Evolutionary conservation across 2,113 vertebrate genomes (phyloP), one percentile per base, ranked within the genome.

Genomic region (Euleptes europaea): DNA sequence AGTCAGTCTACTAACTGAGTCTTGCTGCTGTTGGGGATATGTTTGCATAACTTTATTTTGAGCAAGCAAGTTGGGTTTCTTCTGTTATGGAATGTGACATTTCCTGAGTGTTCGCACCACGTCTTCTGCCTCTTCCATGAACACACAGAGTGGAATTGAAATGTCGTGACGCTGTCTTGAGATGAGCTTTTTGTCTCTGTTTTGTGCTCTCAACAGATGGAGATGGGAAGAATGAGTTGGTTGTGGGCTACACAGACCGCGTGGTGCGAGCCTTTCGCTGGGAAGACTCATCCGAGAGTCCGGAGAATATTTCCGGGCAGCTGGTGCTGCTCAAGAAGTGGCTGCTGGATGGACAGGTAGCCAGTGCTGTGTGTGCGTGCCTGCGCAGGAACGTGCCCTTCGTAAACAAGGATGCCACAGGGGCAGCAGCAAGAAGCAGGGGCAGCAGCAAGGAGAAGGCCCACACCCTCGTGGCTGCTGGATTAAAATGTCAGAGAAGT

Each of bases 221-320:
- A 60, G 98, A 99, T 33, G 98, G 98, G 1, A 96, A 96, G 67
- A 96, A 93, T 1, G 99, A 99, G 93, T 92, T 99, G 92, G 98
- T 99, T 72, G 97, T 99, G 73, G 98, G 99, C 9, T 99, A 99
- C 95, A 99, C 99, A 3, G 99, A 99, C 96, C 97, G 98, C 0
- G 98, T 99, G 78, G 99, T 99, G 7, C 96, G 98, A 86, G 98
- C 98, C 13, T 99, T 99, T 91, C 97, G 98, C 15, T 99, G 99
- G 99, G 98, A 99, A 77, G 98, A 98, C 82, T 92, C 94, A 0
- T 90, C 95, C 0, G 98, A 99, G 2, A 74, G 91, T 12, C 86
- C 97, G 0, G 98, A 99, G 7, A 88, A 95, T 14, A 73, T 95
- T 8, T 93, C 95, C 1, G 98, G 98, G 38, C 98, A 99, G 84